Base-by-base conservation (phyloP, 2,797 vertebrate species). In the Lagorchestes hirsutus region DNA sequence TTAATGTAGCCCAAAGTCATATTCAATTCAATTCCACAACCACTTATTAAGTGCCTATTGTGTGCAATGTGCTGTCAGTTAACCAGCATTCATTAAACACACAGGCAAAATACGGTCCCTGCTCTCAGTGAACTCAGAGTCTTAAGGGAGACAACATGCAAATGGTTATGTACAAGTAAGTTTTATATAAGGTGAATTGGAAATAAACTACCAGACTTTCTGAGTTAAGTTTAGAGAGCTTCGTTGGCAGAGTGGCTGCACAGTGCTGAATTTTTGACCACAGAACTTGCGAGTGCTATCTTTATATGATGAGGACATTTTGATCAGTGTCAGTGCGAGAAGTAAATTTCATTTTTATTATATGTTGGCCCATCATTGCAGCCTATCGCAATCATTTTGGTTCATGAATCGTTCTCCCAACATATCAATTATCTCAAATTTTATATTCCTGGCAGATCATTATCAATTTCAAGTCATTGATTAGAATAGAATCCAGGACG, bases 401-500 rank as follows among this genome's bases (percentile, higher is more conserved):
- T 50, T 87, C 50, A 87, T 46, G 40, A 46, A 27, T 1, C 22
- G 50, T 87, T 46, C 74, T 87, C 46, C 10, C 74, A 87, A 46
- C 3, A 87, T 87, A 22, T 50, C 40, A 50, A 9, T 27, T 50
- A 87, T 87, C 40, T 46, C 40, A 87, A 87, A 87, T 87, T 87
- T 87, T 87, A 50, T 87, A 87, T 87, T 50, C 22, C 40, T 87
- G 40, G 40, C 40, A 50, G 74, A 46, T 46, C 22, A 87, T 87
- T 87, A 87, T 50, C 74, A 87, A 87, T 50, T 87, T 14, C 74
- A 50, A 87, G 10, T 87, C 24, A 87, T 87, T 50, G 74, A 87
- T 87, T 50, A 87, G 40, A 87, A 50, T 27, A 87, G 74, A 87
- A 87, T 87, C 74, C 74, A 87, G 74, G 74, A 87, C 74, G 74